These are phyloP conservation scores for Solea solea DNA, from an alignment of 2,113 vertebrate species.

Conservation along the genomic window DNA sequence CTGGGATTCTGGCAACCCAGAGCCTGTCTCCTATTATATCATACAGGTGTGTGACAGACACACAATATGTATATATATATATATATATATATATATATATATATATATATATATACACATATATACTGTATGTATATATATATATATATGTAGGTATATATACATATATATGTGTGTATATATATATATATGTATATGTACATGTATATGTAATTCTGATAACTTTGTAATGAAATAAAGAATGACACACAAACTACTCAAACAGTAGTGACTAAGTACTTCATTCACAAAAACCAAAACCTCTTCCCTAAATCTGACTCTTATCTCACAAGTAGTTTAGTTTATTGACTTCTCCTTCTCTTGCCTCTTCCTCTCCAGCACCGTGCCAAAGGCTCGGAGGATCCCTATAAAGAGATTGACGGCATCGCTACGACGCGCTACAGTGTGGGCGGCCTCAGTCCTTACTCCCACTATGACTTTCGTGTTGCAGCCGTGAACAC, in stretches of 20 bases:
- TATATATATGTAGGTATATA: too few relatives aligned
- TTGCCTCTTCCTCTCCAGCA: slow-evolving; percentile 77
- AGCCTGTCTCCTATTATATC: slow-evolving; percentile 96
- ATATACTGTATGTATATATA: too few relatives aligned
- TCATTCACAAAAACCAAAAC: neutral
- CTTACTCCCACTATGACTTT: slow-evolving; percentile 97
- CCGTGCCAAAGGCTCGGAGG: slow-evolving; percentile 90
- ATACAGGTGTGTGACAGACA: slow-evolving; percentile 73
- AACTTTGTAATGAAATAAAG: slow-evolving; percentile 8
- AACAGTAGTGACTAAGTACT: neutral
- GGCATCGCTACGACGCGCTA: slow-evolving; percentile 97
- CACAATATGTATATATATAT: neutral
- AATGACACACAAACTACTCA: slow-evolving; percentile 14
- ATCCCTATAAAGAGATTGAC: slow-evolving; percentile 96
- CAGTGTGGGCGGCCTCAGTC: slow-evolving; percentile 96
- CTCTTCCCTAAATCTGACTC: neutral
- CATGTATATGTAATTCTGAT: slow-evolving; percentile 10
- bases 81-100: too few relatives aligned
- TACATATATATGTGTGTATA: too few relatives aligned
- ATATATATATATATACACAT: too few relatives aligned
- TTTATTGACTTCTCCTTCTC: neutral
- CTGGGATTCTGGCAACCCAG: slow-evolving; percentile 98
- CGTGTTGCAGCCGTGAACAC: slow-evolving; percentile 96
- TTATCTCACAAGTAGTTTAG: neutral
- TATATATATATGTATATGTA: too few relatives aligned